phyloP scores from a whole-genome alignment of 2,797 vertebrate genomes.

The Arrhamphus sclerolepis region DNA sequence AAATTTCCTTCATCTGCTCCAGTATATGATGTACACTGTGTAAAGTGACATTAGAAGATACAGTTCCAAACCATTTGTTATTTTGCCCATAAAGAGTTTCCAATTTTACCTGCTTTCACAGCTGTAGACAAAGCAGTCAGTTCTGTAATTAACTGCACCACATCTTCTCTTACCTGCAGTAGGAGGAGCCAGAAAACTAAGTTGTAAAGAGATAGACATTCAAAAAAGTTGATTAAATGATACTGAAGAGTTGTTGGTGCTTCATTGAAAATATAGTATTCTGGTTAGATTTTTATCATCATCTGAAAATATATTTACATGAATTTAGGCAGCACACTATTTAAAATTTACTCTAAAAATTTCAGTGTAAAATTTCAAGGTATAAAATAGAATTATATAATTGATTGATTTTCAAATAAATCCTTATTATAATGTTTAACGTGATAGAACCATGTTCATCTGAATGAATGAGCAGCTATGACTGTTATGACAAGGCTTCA shows the following conservation, averaged over 20 bases:
- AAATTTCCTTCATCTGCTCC: background rate
- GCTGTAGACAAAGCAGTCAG: no score
- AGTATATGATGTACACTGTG: background rate
- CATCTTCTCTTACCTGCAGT: no score
- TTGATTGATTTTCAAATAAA: slow-evolving; percentile 11
- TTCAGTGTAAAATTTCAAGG: slow-evolving; percentile 5
- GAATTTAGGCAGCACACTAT: no score
- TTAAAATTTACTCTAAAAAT: slow-evolving; percentile 5
- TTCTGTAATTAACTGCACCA: no score
- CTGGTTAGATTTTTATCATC: no score
- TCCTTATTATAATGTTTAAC: slow-evolving; percentile 22
- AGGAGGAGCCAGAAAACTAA: no score
- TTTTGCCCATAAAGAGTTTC: background rate
- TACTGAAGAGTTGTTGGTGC: background rate
- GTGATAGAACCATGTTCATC: slow-evolving; percentile 34
- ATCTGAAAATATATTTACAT: no score
- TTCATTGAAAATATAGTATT: background rate
- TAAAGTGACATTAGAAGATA: no score
- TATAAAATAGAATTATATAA: background rate
- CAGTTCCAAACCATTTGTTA: background rate
- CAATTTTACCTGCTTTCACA: background rate
- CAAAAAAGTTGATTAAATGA: slow-evolving; percentile 7
- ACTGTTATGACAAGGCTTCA: slow-evolving; percentile 41
- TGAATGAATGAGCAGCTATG: slow-evolving; percentile 58
- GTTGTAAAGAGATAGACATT: background rate